phyloP scores from a whole-genome alignment of 2,113 vertebrate genomes.

The Pygathrix nemaeus region DNA sequence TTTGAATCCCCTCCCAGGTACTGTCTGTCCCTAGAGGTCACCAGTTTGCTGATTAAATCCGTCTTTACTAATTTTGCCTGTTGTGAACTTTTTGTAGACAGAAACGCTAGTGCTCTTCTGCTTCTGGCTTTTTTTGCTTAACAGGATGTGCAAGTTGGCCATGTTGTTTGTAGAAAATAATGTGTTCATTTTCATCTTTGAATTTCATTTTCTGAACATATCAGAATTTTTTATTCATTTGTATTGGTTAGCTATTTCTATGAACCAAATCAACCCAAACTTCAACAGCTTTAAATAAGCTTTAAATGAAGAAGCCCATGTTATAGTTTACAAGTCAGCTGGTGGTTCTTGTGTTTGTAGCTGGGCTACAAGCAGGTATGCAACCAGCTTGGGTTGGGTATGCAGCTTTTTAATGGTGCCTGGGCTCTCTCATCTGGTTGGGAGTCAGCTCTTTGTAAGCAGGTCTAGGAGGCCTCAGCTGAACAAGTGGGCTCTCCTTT shows the following conservation, averaged over 20 bases:
- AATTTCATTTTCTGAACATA: background rate
- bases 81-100: background rate
- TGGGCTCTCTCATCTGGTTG: background rate
- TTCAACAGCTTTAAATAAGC: background rate
- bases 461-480: background rate
- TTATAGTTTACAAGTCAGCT: background rate
- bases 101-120: background rate
- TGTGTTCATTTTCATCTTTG: background rate
- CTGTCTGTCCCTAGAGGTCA: background rate
- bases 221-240: background rate
- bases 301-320: background rate
- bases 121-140: background rate
- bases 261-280: background rate
- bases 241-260: background rate
- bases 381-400: background rate
- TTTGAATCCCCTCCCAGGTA: background rate
- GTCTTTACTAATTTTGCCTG: background rate
- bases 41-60: background rate
- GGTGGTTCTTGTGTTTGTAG: background rate
- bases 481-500: background rate
- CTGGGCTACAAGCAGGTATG: background rate
- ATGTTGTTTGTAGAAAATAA: background rate
- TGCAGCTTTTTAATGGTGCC: background rate
- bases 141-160: background rate
- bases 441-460: background rate